Evolutionary conservation across 2,888 invertebrate species (phyloP).

Genomic region (Dioctria rufipes): DNA sequence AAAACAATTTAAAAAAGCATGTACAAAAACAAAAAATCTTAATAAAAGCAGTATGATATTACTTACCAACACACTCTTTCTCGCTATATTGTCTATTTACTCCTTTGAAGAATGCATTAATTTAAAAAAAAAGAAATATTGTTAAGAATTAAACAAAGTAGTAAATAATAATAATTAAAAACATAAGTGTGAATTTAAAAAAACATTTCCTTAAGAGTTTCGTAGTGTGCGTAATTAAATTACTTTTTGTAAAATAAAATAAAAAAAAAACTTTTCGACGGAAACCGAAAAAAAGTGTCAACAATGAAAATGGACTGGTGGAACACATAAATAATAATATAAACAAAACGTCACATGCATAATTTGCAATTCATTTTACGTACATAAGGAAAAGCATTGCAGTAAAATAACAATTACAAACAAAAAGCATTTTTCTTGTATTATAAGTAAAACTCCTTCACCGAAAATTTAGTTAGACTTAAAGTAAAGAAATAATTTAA

Average conservation of each 20-base stretch:
- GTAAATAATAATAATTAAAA: constrained; percentile 1
- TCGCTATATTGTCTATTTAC: constrained; percentile 52
- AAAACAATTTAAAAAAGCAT: not conserved
- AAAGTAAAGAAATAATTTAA: no score
- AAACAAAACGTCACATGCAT: no score
- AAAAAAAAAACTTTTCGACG: not conserved
- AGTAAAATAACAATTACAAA: not conserved
- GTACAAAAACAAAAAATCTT: constrained; percentile 32
- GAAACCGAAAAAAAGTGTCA: not conserved
- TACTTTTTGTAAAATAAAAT: constrained; percentile 2
- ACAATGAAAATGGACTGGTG: not conserved
- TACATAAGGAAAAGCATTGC: not conserved
- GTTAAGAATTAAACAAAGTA: not conserved
- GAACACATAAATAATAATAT: no score
- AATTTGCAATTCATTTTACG: not conserved
- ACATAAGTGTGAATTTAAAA: constrained; percentile 14
- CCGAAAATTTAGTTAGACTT: no score
- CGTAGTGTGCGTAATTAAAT: constrained; percentile 20
- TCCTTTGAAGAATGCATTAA: constrained; percentile 43
- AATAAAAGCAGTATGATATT: constrained; percentile 39
- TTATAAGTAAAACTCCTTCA: no score
- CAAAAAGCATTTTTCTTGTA: no score
- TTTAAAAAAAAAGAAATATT: constrained; percentile 15
- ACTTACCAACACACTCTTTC: constrained; percentile 36
- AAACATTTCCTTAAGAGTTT: constrained; percentile 31